Base-by-base conservation (phyloP, 2,797 vertebrate genomes). In the Anguilla obscura region DNA sequence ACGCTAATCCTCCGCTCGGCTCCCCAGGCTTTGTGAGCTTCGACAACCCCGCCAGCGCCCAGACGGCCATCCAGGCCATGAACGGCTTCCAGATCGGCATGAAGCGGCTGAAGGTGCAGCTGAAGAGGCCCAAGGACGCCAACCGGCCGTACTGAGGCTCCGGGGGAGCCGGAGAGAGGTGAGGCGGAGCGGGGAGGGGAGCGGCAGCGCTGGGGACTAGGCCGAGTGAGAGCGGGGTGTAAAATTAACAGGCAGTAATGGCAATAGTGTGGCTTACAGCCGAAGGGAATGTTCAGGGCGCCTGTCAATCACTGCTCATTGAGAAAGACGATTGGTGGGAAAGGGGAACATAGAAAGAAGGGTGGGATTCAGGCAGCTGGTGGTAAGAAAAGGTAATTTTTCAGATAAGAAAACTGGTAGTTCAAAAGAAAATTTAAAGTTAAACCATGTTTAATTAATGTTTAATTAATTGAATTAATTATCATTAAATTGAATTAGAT, bases 81-180 rank as follows among this genome's bases (percentile, higher is more conserved):
- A 98, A 98, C 80, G 98, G 98, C 93, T 98, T 98, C 95, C 98
- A 98, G 93, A 98, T 98, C 71, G 98, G 98, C 93, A 99, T 98
- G 97, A 98, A 99, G 95, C 96, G 98, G 93, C 98, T 99, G 94
- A 97, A 97, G 95, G 98, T 98, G 92, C 98, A 99, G 94, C 97
- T 99, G 90, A 99, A 98, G 95, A 94, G 98, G 94, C 97, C 98
- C 40, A 99, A 99, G 96, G 98, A 99, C 50, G 98, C 98, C 94
- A 98, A 98, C 94, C 97, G 97, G 91, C 98, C 98, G 80, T 99
- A 99, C 94, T 98, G 96, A 99, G 93, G 76, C 89, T 85, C 40
- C 33, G 84, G 71, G 79, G 85, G 56, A 50, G 74, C 93, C 92
- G 89, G 86, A 66, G 85, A 58, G 58, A 52, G 79, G 84, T 90